Evolutionary conservation across 2,113 vertebrate species (phyloP), one percentile per base, ranked within the genome.

Genomic region (Australoheros scitulus): DNA sequence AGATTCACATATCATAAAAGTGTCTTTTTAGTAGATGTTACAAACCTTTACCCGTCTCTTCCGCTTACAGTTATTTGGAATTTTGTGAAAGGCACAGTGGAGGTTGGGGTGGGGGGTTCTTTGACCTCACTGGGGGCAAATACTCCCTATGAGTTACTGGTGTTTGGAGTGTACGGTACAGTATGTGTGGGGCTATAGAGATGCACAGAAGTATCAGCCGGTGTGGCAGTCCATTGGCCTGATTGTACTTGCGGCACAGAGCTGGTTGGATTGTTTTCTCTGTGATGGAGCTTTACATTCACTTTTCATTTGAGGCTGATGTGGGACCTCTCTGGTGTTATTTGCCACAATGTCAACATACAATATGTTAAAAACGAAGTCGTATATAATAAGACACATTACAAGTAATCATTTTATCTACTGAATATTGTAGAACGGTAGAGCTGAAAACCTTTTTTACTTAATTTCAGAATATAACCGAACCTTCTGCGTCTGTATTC

Each of bases 1-100:
- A 85, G 82, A 89, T 89, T 88, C 86, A 77, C 63, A 77, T 79
- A 81, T 91, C 83, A 89, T 91, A 77, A 93, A 92, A 93, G 88
- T 76, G 36, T 64, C 83, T 88, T 91, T 91, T 91, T 91, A 87
- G 82, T 92, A 92, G 80, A 75, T 88, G 61, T 77, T 81, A 86
- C 78, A 81, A 82, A 85, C 74, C 84, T 87, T 88, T 90, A 86
- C 75, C 84, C 88, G 77, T 86, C 82, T 86, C 55, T 61, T 60
- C 22, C 7, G 14, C 79, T 90, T 83, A 78, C 52, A 64, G 22
- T 38, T 58, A 59, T 32, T 52, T 14, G 38, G 74, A 77, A 50
- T 43, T 87, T 83, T 87, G 61, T 90, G 81, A 87, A 79, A 82
- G 61, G 77, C 83, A 77, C 77, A 78, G 75, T 63, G 20, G 64